Evolutionary conservation across 2,113 vertebrate species (phyloP).

Genomic region (Cinclus mexicanus): DNA sequence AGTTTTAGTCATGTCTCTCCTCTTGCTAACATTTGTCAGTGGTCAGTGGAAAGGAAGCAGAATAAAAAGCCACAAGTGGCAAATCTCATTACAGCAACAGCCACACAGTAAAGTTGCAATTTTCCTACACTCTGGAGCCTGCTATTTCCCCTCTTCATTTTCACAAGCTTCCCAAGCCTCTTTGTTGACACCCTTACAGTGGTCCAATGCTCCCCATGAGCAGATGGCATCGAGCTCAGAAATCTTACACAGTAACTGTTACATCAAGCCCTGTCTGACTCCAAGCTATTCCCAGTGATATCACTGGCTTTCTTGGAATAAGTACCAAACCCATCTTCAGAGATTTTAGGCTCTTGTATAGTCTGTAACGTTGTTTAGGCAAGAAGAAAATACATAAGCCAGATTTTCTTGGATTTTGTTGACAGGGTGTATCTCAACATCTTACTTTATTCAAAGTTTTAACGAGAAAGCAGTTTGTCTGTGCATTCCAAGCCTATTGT

Average conservation of each 20-base stretch:
- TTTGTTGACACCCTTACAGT: not conserved
- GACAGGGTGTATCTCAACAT: not conserved
- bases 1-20: not conserved
- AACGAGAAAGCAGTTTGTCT: not conserved
- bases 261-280: not conserved
- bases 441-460: not conserved
- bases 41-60: not conserved
- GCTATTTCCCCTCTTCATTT: not conserved
- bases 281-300: not conserved
- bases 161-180: not conserved
- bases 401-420: not conserved
- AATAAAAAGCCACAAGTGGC: not conserved
- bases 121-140: not conserved
- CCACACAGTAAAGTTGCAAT: not conserved
- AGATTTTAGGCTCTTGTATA: not conserved
- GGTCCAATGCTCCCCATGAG: not conserved
- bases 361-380: not conserved
- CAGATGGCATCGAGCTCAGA: not conserved
- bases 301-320: not conserved
- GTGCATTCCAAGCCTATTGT: not conserved
- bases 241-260: not conserved
- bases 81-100: not conserved
- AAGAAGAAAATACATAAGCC: not conserved
- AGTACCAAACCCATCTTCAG: not conserved
- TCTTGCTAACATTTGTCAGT: not conserved